Percentiles rank a stretch among this genome's conserved stretches.
These are phyloP conservation scores for Threskiornis aethiopicus DNA, from an alignment of 2,797 vertebrate species.

Conservation along the genomic window DNA sequence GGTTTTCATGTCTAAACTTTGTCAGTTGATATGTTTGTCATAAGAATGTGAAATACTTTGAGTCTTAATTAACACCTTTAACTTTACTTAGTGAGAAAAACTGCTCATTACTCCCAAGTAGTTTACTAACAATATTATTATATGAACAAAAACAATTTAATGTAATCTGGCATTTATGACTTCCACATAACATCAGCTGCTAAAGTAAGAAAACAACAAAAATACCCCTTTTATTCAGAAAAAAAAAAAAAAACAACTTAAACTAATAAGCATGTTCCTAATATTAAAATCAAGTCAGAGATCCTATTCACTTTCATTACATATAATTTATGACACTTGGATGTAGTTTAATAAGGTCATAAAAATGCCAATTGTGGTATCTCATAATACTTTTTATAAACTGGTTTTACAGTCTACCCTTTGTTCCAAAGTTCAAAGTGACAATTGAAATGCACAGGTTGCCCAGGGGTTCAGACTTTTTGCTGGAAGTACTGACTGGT, in stretches of 20 bases:
- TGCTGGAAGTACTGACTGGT: slow-evolving; percentile 60
- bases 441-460: slow-evolving; percentile 81
- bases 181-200: slow-evolving; percentile 77
- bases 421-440: slow-evolving; percentile 85
- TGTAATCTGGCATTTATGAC: slow-evolving; percentile 77
- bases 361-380: slow-evolving; percentile 86
- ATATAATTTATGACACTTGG: slow-evolving; percentile 83
- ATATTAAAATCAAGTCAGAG: slow-evolving; percentile 80
- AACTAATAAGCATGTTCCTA: slow-evolving; percentile 78
- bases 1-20: slow-evolving; percentile 48
- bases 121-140: slow-evolving; percentile 71
- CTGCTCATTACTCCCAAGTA: slow-evolving; percentile 67
- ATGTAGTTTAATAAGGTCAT: slow-evolving; percentile 84
- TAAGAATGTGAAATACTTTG: slow-evolving; percentile 70
- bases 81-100: slow-evolving; percentile 69
- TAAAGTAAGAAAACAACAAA: slow-evolving; percentile 73
- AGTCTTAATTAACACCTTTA: slow-evolving; percentile 77
- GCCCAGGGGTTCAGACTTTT: slow-evolving; percentile 71
- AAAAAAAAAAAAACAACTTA: neutral
- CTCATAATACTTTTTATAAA: slow-evolving; percentile 86
- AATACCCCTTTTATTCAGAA: slow-evolving; percentile 62
- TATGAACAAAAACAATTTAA: slow-evolving; percentile 67
- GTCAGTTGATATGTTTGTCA: slow-evolving; percentile 39
- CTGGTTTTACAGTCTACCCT: slow-evolving; percentile 83
- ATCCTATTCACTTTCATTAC: slow-evolving; percentile 82